Base-by-base conservation (phyloP, 1,140 invertebrate genomes). In the Apis dorsata region DNA sequence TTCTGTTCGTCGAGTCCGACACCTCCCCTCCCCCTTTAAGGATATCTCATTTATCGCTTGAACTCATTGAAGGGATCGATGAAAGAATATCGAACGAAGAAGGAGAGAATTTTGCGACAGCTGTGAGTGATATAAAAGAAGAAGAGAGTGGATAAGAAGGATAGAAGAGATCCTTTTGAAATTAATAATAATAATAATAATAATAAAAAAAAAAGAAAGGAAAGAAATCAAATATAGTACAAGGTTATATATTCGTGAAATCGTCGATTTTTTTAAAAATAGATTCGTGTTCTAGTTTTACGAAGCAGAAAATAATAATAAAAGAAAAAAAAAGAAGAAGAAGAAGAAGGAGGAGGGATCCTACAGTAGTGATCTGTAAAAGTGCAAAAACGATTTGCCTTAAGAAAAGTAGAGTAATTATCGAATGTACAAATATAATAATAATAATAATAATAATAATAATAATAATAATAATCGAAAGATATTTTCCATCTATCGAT, bases 301-400 rank as follows among this genome's bases (percentile, higher is more conserved):
- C n/a, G 8, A 55, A 21, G 28, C 5, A 11, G 63, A 21, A 62
- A n/a, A 74, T 72, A 44, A 44, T 44, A 44, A 44, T 44, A 44
- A 44, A 34, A 34, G 3, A 44, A 44, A 44, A 4, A 44, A 44
- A 24, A n/a, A 49, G 1, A 34, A 34, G 34, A 34, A 44, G 34
- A 44, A 44, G 34, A 44, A 44, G 5, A 44, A 44, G 34, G 7
- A 59, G 49, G n/a, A 49, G 4, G 9, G 19, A 66, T 55, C 12
- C 15, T 34, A 7, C 34, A 55, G 19, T 34, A 53, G 44, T 53
- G 24, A 53, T 68, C 21, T 51, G n/a, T n/a, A 63, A 17, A 44
- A 88, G 79, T 85, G 83, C 79, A 88, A 88, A 85, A 72, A 53
- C 62, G n/a, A 51, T 82, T 79, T 83, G 83, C 79, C 87, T 88